Percentiles rank a stretch among this genome's conserved stretches.
These are phyloP conservation scores for Cricetomys ansorgei DNA, from an alignment of 2,113 vertebrate genomes.

Conservation along the genomic window DNA sequence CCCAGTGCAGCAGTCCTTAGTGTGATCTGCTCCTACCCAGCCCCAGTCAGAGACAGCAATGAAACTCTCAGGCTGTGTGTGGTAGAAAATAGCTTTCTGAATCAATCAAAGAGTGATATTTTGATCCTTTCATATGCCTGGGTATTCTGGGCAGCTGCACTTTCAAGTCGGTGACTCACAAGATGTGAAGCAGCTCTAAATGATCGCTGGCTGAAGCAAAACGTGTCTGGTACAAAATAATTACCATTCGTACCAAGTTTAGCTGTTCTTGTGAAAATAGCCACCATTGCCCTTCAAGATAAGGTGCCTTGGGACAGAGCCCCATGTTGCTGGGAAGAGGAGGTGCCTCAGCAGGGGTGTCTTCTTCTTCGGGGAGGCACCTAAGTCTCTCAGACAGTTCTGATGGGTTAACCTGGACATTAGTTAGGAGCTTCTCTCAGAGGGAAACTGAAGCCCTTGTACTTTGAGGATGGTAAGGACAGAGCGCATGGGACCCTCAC, in stretches of 20 bases:
- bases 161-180: conserved; percentile 92
- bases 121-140: conserved; percentile 89
- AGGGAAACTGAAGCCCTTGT: conserved; percentile 39
- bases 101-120: conserved; percentile 87
- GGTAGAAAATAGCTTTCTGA: conserved; percentile 84
- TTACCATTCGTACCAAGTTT: conserved; percentile 76
- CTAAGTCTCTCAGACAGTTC: neutral
- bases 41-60: conserved; percentile 37
- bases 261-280: conserved; percentile 60
- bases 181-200: conserved; percentile 88
- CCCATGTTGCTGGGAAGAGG: neutral
- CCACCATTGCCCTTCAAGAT: neutral
- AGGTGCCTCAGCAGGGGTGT: neutral
- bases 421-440: neutral
- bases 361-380: neutral
- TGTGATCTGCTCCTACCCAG: accelerated
- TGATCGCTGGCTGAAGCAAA: conserved; percentile 83
- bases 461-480: neutral
- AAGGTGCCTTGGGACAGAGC: neutral
- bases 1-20: accelerated
- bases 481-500: neutral
- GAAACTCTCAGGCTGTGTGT: conserved; percentile 60
- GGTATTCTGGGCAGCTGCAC: conserved; percentile 90
- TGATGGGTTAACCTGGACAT: neutral
- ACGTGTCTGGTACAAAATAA: conserved; percentile 57